Evolutionary conservation across 1,140 invertebrate species (phyloP).

Genomic region (Lordiphosa mommai): DNA sequence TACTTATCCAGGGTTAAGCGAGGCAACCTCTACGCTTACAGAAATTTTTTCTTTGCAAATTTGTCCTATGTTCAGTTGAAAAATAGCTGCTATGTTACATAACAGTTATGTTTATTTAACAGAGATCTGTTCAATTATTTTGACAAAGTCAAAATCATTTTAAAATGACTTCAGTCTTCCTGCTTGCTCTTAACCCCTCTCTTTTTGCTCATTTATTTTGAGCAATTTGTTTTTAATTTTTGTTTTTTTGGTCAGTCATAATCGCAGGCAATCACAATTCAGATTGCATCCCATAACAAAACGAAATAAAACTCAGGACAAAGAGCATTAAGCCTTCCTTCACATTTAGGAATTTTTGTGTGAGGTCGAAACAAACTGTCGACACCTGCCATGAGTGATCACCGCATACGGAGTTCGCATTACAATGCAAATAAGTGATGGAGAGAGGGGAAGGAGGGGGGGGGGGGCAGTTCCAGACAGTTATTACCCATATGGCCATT

Average conservation of each 20-base stretch:
- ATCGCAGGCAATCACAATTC: constrained; percentile 35
- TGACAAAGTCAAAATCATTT: no score
- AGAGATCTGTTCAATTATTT: no score
- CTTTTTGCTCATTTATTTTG: not conserved
- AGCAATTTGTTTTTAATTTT: not conserved
- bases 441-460: not conserved
- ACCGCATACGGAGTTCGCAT: constrained; percentile 32
- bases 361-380: constrained; percentile 2
- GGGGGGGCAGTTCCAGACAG: not conserved
- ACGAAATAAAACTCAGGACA: constrained; percentile 2
- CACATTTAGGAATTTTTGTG: constrained; percentile 1
- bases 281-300: constrained; percentile 33
- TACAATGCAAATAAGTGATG: constrained; percentile 37
- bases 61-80: no score
- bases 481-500: constrained; percentile 37
- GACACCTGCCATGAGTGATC: constrained; percentile 31
- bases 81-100: no score
- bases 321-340: constrained; percentile 18
- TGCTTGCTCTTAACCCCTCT: no score
- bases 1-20: no score
- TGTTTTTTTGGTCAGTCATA: constrained; percentile 8
- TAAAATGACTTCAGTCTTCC: no score
- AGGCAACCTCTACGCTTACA: no score
- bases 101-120: no score
- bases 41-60: no score